phyloP scores from a whole-genome alignment of 2,113 vertebrate genomes.

The Notechis scutatus region DNA sequence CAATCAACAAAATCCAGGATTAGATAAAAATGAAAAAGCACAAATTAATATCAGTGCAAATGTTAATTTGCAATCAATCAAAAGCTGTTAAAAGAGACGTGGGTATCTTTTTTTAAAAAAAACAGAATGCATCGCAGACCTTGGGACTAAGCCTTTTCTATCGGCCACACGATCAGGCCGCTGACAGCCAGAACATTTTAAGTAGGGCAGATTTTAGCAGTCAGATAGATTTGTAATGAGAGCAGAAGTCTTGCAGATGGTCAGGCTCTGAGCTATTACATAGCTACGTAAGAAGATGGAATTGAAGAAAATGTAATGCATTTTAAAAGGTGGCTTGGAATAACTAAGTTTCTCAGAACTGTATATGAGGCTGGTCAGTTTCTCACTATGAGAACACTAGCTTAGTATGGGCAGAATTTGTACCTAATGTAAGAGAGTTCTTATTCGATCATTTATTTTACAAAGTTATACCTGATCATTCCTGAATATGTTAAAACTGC shows the following conservation, averaged over 20 bases:
- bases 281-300: background rate
- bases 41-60: background rate
- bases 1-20: background rate
- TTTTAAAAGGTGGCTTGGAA: slow-evolving; percentile 52
- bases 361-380: slow-evolving; percentile 37
- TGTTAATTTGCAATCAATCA: background rate
- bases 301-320: slow-evolving; percentile 32
- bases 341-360: slow-evolving; percentile 47
- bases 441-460: background rate
- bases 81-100: slow-evolving; percentile 15
- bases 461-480: background rate
- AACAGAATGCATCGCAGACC: background rate
- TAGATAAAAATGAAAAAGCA: background rate
- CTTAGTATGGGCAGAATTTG: background rate
- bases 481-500: background rate
- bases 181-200: background rate
- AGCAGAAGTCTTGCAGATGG: background rate
- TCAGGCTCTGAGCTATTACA: background rate
- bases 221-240: background rate
- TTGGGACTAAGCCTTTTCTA: background rate
- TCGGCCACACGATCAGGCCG: background rate
- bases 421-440: background rate
- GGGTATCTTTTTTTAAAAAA: background rate
- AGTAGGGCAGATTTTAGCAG: background rate
- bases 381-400: background rate